These are phyloP conservation scores for Ploceus nigricollis DNA, from an alignment of 2,113 vertebrate genomes.

Conservation along the genomic window DNA sequence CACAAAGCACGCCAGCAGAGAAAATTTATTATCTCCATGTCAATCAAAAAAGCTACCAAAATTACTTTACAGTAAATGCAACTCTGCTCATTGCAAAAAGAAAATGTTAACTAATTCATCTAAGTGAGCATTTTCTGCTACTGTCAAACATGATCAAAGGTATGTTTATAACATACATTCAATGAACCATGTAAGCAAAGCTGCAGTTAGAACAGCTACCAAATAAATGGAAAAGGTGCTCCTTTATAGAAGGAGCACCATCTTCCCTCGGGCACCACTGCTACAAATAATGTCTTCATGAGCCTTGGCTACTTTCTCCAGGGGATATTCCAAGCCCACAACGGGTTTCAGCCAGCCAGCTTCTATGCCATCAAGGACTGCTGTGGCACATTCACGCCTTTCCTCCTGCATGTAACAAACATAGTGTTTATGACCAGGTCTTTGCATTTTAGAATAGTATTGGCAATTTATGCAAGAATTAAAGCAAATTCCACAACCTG, in stretches of 20 bases:
- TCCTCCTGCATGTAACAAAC: slow-evolving; percentile 69
- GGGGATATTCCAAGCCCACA: slow-evolving; percentile 71
- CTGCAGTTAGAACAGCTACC: background rate
- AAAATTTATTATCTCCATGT: background rate
- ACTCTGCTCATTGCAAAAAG: background rate
- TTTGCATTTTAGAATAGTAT: background rate
- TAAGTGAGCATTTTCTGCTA: background rate
- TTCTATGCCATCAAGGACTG: slow-evolving; percentile 75
- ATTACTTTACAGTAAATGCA: background rate
- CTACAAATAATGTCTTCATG: slow-evolving; percentile 77
- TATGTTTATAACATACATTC: background rate
- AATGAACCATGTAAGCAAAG: background rate
- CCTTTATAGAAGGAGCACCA: slow-evolving; percentile 70
- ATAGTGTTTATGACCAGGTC: background rate
- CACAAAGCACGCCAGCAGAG: background rate
- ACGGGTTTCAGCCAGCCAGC: slow-evolving; percentile 80
- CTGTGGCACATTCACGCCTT: slow-evolving; percentile 57
- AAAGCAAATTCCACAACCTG: background rate
- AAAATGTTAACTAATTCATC: background rate
- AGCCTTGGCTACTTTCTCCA: slow-evolving; percentile 74
- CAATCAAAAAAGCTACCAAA: background rate
- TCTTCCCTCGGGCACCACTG: slow-evolving; percentile 79
- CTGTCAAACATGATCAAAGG: background rate
- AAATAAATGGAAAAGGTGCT: background rate
- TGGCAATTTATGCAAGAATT: background rate